A percentile compares a stretch with the other conserved stretches of the same genome.
Conservation (phyloP, 2,888 invertebrate species). For the Portevinia maculata region DNA sequence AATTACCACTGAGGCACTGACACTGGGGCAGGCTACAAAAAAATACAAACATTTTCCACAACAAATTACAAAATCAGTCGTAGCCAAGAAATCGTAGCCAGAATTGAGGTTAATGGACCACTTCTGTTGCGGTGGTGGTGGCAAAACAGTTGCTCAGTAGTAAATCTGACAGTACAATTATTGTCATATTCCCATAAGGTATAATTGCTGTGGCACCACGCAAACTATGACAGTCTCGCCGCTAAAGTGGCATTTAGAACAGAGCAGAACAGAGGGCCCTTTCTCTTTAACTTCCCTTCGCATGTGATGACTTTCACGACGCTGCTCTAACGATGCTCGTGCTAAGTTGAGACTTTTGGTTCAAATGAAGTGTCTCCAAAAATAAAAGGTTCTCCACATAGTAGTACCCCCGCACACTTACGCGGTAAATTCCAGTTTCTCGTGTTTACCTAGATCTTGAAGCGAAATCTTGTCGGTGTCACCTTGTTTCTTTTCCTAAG, state of each 20-base stretch:
- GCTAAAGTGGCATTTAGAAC: not conserved
- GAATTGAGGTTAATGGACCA: slow-evolving; percentile 69
- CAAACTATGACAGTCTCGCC: not conserved
- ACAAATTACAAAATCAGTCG: slow-evolving; percentile 69
- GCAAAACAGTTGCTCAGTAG: slow-evolving; percentile 33
- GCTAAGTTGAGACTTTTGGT: slow-evolving; percentile 19
- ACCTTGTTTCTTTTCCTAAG: slow-evolving; percentile 13
- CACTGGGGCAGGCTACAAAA: slow-evolving; percentile 43
- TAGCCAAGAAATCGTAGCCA: slow-evolving; percentile 55
- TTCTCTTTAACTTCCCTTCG: slow-evolving; percentile 59
- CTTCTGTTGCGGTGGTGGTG: slow-evolving; percentile 40
- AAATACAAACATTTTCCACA: slow-evolving; percentile 51
- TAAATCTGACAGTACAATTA: slow-evolving; percentile 46
- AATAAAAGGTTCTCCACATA: slow-evolving; percentile 4
- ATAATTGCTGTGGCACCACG: slow-evolving; percentile 48
- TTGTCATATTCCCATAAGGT: slow-evolving; percentile 46
- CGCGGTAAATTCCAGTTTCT: slow-evolving; percentile 34
- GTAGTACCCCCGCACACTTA: slow-evolving; percentile 21
- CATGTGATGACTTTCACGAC: slow-evolving; percentile 19
- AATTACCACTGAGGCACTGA: slow-evolving; percentile 65
- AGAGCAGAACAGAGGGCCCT: slow-evolving; percentile 17
- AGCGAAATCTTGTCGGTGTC: slow-evolving; percentile 41
- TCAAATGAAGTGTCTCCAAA: slow-evolving; percentile 24
- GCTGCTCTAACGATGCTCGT: slow-evolving; percentile 3
- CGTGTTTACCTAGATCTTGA: slow-evolving; percentile 62